phyloP scores from a whole-genome alignment of 2,888 invertebrate genomes.

The Andrena praecox region DNA sequence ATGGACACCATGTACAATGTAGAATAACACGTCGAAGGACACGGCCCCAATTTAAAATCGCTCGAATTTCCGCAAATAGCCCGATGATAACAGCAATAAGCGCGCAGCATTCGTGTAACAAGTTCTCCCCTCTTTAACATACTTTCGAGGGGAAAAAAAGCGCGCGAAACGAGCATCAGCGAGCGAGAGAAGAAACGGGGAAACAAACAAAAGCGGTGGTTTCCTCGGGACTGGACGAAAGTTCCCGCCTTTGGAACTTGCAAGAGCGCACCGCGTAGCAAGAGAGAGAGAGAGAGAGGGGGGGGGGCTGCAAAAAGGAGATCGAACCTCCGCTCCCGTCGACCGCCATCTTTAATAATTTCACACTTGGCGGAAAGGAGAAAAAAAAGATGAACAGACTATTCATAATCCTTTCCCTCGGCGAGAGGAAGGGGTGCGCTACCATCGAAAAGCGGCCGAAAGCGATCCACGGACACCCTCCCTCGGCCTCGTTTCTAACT shows the following conservation, averaged over 20 bases:
- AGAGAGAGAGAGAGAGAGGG: too few species aligned
- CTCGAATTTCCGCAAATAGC: neutral
- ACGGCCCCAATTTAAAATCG: neutral
- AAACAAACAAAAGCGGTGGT: constrained; percentile 42
- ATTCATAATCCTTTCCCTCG: constrained; percentile 74
- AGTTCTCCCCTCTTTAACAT: constrained; percentile 7
- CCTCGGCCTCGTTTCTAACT: constrained; percentile 33
- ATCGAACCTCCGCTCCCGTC: constrained; percentile 46
- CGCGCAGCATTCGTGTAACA: neutral
- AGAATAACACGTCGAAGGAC: neutral
- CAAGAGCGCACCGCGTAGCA: constrained; percentile 15
- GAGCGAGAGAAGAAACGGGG: constrained; percentile 3
- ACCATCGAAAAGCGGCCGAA: constrained; percentile 61
- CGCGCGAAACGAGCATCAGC: neutral
- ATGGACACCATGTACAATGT: too few species aligned
- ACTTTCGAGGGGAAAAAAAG: constrained; percentile 10
- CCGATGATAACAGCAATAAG: neutral
- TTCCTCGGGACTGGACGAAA: constrained; percentile 39
- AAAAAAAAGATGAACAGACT: constrained; percentile 75
- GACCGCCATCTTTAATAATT: constrained; percentile 73
- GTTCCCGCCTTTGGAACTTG: constrained; percentile 44
- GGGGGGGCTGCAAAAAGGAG: constrained; percentile 44
- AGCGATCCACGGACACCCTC: constrained; percentile 59
- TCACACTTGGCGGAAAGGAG: constrained; percentile 54
- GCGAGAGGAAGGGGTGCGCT: constrained; percentile 39